A percentile compares a stretch with the other conserved stretches of the same genome.
Evolutionary conservation across 2,888 invertebrate species (phyloP).

Genomic region (Tachina fera): DNA sequence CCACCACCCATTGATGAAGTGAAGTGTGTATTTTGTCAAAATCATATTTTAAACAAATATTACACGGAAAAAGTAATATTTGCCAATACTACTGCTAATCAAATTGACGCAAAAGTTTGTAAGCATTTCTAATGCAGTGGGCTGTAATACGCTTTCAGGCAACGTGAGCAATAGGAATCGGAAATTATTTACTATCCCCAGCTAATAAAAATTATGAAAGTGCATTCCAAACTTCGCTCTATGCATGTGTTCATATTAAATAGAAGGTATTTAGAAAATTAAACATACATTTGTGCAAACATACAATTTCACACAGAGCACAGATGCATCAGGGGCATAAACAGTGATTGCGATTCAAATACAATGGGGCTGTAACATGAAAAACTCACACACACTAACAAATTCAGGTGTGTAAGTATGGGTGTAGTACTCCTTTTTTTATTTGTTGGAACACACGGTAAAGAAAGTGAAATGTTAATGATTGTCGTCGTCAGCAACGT

Average conservation of each 20-base stretch:
- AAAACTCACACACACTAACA: slow-evolving; percentile 7
- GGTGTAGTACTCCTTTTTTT: slow-evolving; percentile 7
- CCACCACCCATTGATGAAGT: no score
- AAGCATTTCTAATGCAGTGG: no score
- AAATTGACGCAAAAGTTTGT: no score
- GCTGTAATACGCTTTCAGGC: not conserved
- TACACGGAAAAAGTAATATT: no score
- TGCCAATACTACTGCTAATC: no score
- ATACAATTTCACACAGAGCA: not conserved
- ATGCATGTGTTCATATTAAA: slow-evolving; percentile 33
- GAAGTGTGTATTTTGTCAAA: no score
- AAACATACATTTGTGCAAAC: slow-evolving; percentile 34
- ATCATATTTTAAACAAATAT: no score
- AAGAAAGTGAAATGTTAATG: slow-evolving; percentile 72
- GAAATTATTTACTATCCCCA: slow-evolving; percentile 17
- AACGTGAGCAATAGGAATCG: not conserved
- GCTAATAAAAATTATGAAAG: not conserved
- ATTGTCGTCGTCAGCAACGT: slow-evolving; percentile 46
- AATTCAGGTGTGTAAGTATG: slow-evolving; percentile 8
- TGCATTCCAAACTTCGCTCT: not conserved
- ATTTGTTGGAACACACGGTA: slow-evolving; percentile 47
- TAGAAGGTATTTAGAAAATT: slow-evolving; percentile 62
- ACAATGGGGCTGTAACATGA: slow-evolving; percentile 42
- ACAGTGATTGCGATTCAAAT: slow-evolving; percentile 38
- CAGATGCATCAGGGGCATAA: slow-evolving; percentile 39